Evolutionary conservation across 2,113 vertebrate species (phyloP).

Genomic region (Cisticola juncidis): DNA sequence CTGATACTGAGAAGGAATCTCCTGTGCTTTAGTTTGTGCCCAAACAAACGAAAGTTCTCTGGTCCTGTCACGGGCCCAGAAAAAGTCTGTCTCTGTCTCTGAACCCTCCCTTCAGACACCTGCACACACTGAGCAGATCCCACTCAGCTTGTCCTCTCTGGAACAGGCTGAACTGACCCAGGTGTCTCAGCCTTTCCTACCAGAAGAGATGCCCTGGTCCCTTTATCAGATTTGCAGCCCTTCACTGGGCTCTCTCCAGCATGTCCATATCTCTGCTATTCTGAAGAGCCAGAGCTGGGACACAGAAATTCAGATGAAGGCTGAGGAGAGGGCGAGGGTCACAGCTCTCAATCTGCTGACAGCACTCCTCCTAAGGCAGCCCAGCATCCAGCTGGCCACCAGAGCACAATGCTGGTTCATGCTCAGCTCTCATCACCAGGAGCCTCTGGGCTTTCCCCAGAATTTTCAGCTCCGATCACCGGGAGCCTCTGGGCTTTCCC

Average conservation of each 20-base stretch:
- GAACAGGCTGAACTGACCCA: background rate
- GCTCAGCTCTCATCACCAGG: accelerated
- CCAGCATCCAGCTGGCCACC: too few species aligned
- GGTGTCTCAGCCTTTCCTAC: background rate
- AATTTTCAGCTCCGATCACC: accelerated
- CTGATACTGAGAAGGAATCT: background rate
- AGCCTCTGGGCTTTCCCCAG: background rate
- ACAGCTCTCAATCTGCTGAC: background rate
- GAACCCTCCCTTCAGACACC: background rate
- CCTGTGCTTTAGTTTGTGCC: background rate
- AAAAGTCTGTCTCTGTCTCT: background rate
- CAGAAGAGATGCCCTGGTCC: too few species aligned
- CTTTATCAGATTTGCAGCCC: accelerated
- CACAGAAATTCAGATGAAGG: accelerated
- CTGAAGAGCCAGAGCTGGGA: background rate
- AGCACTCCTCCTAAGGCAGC: background rate
- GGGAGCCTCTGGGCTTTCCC: background rate
- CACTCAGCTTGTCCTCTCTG: background rate
- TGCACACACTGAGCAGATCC: accelerated
- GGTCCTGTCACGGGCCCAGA: background rate
- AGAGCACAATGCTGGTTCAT: accelerated
- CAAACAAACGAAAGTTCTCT: background rate
- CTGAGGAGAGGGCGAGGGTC: background rate
- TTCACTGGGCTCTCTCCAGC: background rate
- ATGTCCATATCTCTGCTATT: accelerated